These are phyloP conservation scores for Myotis myotis DNA, from an alignment of 2,797 vertebrate genomes.

Conservation along the genomic window DNA sequence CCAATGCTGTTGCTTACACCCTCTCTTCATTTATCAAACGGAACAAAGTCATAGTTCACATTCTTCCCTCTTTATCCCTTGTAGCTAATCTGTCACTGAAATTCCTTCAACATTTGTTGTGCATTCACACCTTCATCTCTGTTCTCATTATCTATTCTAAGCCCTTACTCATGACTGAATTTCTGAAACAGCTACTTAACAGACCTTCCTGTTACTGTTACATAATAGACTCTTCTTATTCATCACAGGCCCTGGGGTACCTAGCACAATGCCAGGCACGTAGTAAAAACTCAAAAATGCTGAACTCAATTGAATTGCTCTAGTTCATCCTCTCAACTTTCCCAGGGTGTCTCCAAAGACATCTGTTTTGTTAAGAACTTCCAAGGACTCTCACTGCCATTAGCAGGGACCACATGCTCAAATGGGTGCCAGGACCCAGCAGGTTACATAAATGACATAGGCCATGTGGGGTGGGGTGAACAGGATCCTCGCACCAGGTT, in stretches of 20 bases:
- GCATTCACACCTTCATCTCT: neutral
- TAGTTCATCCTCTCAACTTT: neutral
- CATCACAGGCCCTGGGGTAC: neutral
- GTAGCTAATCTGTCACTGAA: neutral
- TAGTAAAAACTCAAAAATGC: neutral
- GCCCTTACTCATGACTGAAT: neutral
- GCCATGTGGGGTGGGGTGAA: neutral
- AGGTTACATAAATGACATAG: neutral
- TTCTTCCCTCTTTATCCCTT: neutral
- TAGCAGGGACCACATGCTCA: neutral
- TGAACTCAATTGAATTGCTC: neutral
- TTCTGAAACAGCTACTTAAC: neutral
- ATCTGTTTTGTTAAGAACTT: neutral
- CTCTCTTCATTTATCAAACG: neutral
- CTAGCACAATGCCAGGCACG: neutral
- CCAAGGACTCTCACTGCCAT: neutral
- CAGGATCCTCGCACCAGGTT: neutral
- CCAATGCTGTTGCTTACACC: neutral
- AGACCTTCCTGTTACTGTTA: neutral
- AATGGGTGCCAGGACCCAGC: neutral
- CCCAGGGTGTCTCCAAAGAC: neutral
- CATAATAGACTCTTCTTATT: neutral
- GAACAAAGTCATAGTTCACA: neutral
- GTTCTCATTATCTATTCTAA: neutral
- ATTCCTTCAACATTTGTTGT: neutral